A percentile compares a stretch with the other conserved stretches of the same genome.
These are phyloP conservation scores for Ganaspis brasiliensis DNA, from an alignment of 2,888 invertebrate species.

Conservation along the genomic window DNA sequence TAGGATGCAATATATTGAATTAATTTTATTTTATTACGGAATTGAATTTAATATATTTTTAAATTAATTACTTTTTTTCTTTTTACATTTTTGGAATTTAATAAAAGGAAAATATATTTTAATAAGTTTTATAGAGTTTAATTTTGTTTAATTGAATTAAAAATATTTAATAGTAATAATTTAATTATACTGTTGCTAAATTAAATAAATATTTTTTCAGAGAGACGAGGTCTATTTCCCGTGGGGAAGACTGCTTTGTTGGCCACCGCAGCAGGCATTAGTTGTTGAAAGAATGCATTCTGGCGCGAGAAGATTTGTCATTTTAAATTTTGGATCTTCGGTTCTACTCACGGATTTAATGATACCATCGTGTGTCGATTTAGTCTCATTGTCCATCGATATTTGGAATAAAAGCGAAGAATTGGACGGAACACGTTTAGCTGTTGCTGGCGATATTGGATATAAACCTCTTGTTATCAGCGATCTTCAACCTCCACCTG, in stretches of 20 bases:
- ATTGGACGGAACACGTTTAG: slow-evolving; percentile 91
- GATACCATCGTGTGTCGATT: slow-evolving; percentile 90
- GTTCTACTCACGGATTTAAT: slow-evolving; percentile 93
- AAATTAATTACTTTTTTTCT: too few relatives aligned
- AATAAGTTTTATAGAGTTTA: too few relatives aligned
- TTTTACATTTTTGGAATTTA: too few relatives aligned
- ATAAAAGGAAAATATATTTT: too few relatives aligned
- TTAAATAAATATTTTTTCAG: slow-evolving; percentile 59
- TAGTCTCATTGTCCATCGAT: slow-evolving; percentile 93
- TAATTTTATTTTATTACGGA: too few relatives aligned
- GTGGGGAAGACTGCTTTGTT: slow-evolving; percentile 89
- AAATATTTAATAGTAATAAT: too few relatives aligned
- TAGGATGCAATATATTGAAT: too few relatives aligned
- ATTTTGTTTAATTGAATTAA: too few relatives aligned
- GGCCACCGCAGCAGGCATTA: slow-evolving; percentile 91
- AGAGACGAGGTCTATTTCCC: slow-evolving; percentile 82
- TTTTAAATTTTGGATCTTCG: slow-evolving; percentile 94
- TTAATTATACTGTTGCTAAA: not conserved
- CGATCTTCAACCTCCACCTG: slow-evolving; percentile 94
- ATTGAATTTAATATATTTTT: too few relatives aligned
- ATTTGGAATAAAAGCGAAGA: slow-evolving; percentile 95
- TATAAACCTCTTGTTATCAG: slow-evolving; percentile 91
- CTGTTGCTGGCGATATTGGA: slow-evolving; percentile 94
- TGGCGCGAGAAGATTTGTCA: slow-evolving; percentile 94
- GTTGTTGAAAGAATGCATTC: slow-evolving; percentile 97